Conservation (phyloP, 2,888 invertebrate species). For the Acrobasis consociella region DNA sequence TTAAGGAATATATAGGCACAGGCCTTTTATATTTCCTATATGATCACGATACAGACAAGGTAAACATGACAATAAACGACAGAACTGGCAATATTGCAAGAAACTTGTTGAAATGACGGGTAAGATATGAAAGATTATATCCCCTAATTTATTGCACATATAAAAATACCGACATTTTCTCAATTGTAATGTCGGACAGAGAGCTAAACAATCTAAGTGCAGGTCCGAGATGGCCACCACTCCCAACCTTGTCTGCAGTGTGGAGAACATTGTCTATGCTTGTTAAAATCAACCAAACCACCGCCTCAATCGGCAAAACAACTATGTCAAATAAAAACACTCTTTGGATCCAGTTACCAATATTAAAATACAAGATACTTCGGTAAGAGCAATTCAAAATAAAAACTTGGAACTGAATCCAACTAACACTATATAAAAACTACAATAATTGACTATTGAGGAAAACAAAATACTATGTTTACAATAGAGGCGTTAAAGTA, state of each 20-base stretch:
- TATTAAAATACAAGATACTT: conserved; percentile 24
- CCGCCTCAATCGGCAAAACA: conserved; percentile 53
- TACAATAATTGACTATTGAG: conserved; percentile 58
- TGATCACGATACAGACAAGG: not conserved
- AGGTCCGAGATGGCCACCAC: conserved; percentile 34
- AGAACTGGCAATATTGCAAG: not conserved
- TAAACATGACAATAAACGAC: not conserved
- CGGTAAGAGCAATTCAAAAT: not conserved
- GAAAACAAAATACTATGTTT: conserved; percentile 46
- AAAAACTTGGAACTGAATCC: conserved; percentile 45
- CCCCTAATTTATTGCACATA: conserved; percentile 79
- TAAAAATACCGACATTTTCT: conserved; percentile 68
- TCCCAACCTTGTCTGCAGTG: conserved; percentile 52
- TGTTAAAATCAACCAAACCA: conserved; percentile 52
- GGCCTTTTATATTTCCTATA: not conserved
- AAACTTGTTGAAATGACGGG: conserved; percentile 4
- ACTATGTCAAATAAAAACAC: conserved; percentile 45
- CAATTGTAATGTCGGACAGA: conserved; percentile 25
- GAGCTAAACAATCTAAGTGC: conserved; percentile 31
- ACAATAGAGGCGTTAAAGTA: conserved; percentile 37
- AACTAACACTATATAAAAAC: conserved; percentile 56
- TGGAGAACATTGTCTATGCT: conserved; percentile 46
- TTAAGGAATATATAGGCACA: not conserved
- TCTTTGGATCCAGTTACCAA: conserved; percentile 48
- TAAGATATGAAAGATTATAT: conserved; percentile 73